Evolutionary conservation across 1,140 invertebrate genomes (phyloP).

Genomic region (Tenebrio molitor): DNA sequence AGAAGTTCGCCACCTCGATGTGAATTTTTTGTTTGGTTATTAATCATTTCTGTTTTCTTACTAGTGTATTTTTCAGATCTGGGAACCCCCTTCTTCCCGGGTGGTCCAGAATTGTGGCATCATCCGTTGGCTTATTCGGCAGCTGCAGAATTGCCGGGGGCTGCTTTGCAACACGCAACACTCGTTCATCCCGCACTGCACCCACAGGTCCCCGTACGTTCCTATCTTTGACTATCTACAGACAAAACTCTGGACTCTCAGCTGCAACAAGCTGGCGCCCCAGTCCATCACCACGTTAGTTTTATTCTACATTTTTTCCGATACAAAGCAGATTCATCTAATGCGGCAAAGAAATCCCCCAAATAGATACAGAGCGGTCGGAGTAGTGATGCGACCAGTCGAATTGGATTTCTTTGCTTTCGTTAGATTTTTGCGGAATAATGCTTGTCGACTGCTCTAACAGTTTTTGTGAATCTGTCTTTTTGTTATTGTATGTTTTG

Average conservation of each 20-base stretch:
- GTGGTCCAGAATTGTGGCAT: constrained; percentile 92
- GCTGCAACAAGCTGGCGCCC: constrained; percentile 68
- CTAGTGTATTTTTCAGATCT: constrained; percentile 78
- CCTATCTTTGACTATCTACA: constrained; percentile 96
- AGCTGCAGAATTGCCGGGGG: constrained; percentile 85
- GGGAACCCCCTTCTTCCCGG: constrained; percentile 94
- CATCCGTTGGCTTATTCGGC: constrained; percentile 89
- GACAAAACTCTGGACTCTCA: constrained; percentile 80
- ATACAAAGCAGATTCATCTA: constrained; percentile 5
- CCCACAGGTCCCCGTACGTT: constrained; percentile 96
- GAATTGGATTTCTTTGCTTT: background rate
- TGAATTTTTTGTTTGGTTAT: constrained; percentile 24
- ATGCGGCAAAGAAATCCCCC: constrained; percentile 6
- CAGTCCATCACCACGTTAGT: constrained; percentile 69
- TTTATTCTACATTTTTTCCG: constrained; percentile 40
- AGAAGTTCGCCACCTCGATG: background rate
- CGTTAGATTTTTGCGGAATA: background rate
- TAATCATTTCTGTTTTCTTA: constrained; percentile 31
- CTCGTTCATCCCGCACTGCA: constrained; percentile 96
- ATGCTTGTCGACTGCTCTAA: background rate
- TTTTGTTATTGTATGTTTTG: constrained; percentile 26
- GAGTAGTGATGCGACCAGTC: too few species aligned
- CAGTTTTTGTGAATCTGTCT: constrained; percentile 17
- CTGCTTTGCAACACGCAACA: constrained; percentile 87
- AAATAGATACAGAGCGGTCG: too few species aligned